Percentiles rank a stretch among this genome's conserved stretches.
These are phyloP conservation scores for Hemiscyllium ocellatum DNA, from an alignment of 2,113 vertebrate species.

Conservation along the genomic window DNA sequence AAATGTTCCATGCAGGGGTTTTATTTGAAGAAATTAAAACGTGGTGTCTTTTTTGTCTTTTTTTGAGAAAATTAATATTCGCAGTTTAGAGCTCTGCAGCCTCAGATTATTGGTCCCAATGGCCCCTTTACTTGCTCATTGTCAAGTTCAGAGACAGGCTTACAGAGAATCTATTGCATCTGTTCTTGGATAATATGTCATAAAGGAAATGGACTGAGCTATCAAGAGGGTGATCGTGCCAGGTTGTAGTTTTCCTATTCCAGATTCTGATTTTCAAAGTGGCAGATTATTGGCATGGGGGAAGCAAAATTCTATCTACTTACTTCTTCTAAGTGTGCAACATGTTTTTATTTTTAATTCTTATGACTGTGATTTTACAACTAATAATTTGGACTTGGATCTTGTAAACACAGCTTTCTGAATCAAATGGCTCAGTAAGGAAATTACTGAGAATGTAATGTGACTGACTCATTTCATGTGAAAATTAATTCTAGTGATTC, in stretches of 20 bases:
- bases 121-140: not conserved
- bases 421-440: not conserved
- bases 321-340: not conserved
- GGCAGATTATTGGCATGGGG: not conserved
- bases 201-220: conserved; percentile 10
- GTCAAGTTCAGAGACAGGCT: conserved; percentile 7
- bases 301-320: not conserved
- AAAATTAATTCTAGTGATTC: conserved; percentile 34
- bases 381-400: not conserved
- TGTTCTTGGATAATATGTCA: conserved; percentile 23
- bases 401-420: not conserved
- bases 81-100: not conserved
- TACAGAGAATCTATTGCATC: conserved; percentile 10
- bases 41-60: not conserved
- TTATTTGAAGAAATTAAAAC: not conserved
- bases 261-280: not conserved
- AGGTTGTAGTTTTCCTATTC: not conserved
- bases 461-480: not conserved
- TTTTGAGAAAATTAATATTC: not conserved
- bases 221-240: not conserved
- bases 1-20: not conserved
- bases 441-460: conserved; percentile 12
- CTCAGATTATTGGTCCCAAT: conserved; percentile 15
- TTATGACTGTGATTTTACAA: not conserved
- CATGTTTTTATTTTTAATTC: not conserved